Percentiles rank a stretch among this genome's conserved stretches.
phyloP scores from a whole-genome alignment of 2,797 vertebrate species.

The Crossoptilon crossoptilon region DNA sequence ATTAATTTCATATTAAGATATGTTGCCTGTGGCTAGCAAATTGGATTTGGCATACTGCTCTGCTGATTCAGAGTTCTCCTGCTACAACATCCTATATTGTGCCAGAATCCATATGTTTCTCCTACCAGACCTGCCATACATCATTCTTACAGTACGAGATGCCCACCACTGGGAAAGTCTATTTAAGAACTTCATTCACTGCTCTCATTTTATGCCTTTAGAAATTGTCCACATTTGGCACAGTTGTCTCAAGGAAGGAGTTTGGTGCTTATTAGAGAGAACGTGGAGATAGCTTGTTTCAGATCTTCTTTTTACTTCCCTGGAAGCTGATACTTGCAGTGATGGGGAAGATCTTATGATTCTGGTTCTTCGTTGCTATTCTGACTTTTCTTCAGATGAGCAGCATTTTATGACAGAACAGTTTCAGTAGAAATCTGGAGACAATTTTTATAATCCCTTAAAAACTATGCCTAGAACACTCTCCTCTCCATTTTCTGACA shows the following conservation, averaged over 20 bases:
- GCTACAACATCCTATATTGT: not conserved
- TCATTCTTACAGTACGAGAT: not conserved
- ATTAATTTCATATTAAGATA: not conserved
- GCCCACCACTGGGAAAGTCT: not conserved
- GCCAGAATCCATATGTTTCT: rapidly evolving
- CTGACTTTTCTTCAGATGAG: not conserved
- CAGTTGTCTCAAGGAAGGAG: not conserved
- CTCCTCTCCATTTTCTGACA: not conserved
- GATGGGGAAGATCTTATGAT: not conserved
- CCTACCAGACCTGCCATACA: not conserved
- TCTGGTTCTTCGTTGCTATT: not conserved
- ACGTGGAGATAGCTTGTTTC: not conserved
- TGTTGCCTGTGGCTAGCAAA: not conserved
- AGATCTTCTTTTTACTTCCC: not conserved
- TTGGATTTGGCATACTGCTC: not conserved
- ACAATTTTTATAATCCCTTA: not conserved
- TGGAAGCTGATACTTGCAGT: not conserved
- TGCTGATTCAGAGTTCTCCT: not conserved
- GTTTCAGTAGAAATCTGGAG: not conserved
- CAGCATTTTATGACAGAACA: not conserved
- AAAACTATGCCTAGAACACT: not conserved
- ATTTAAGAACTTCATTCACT: not conserved
- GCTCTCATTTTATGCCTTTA: not conserved
- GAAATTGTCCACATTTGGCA: not conserved
- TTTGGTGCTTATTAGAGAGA: not conserved